Evolutionary conservation across 2,797 vertebrate genomes (phyloP), one percentile per base, ranked within the genome.

Genomic region (Masticophis lateralis): DNA sequence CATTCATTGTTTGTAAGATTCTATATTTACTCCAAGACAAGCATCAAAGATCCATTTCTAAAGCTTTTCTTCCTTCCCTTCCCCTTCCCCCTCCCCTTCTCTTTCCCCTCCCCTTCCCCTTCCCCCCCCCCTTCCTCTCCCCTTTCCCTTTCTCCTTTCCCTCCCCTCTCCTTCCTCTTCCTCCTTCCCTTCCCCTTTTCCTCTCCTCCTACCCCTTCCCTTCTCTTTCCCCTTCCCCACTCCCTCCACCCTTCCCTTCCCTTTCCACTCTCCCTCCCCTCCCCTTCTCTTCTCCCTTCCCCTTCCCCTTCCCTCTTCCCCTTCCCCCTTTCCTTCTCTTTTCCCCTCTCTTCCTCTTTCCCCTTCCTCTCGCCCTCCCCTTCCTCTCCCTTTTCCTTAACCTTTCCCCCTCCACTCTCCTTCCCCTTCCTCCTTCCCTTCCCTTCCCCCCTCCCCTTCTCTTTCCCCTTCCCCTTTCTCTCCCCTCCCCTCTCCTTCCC

Each of bases 61-160:
- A 69, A 32, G 66, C 5, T n/a, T 66, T 14, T 53, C 53, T 16
- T 8, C 28, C 27, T 28, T 13, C 8, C 2, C 1, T 28, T 28
- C 55, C 8, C 10, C 4, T 27, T 8, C 16, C 27, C 1, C 5
- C 14, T 25, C 60, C 90, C n/a, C 0, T 9, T 7, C 0, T 0
- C n/a, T 6, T 1, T 5, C 9, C n/a, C 3, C 12, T 5, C 14
- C 18, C 3, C 18, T 5, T 22, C 2, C 51, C 37, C 43, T 7
- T 18, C 20, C 5, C 2, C 25, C 3, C 0, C 9, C 12, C 11
- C 2, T 13, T 4, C 3, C 51, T 22, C 12, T 1, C 1, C 60
- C 7, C 3, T 0, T 2, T 10, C 3, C 10, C 25, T 3, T 14
- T 0, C 8, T 25, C 9, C 9, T 25, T 4, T 3, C 10, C 3